Evolutionary conservation across 2,888 invertebrate genomes (phyloP).

Genomic region (Leucania comma): DNA sequence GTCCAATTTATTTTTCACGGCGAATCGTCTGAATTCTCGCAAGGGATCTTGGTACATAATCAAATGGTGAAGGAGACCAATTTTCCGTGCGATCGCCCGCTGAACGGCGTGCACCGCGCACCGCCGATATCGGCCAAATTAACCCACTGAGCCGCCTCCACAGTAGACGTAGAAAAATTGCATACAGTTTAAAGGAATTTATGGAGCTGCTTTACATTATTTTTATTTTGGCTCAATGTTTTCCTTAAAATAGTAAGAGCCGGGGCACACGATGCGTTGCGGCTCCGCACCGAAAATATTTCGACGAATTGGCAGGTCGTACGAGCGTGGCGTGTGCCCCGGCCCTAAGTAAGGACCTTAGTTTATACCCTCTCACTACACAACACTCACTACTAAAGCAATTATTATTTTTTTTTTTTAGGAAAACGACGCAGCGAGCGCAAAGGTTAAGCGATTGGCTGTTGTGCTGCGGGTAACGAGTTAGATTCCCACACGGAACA

Average conservation of each 20-base stretch:
- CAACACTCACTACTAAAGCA: background rate
- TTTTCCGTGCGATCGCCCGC: constrained; percentile 87
- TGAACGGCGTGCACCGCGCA: constrained; percentile 73
- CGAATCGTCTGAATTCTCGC: constrained; percentile 70
- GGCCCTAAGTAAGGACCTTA: too few relatives aligned
- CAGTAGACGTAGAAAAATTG: constrained; percentile 70
- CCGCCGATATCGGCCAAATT: constrained; percentile 84
- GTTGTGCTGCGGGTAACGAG: too few relatives aligned
- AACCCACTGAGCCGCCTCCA: constrained; percentile 76
- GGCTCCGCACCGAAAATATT: too few relatives aligned
- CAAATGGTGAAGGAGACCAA: constrained; percentile 85
- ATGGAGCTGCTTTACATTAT: background rate
- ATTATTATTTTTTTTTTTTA: too few relatives aligned
- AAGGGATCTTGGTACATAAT: constrained; percentile 87
- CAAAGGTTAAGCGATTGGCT: too few relatives aligned
- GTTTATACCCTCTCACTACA: too few relatives aligned
- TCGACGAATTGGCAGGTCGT: too few relatives aligned
- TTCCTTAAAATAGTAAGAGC: too few relatives aligned
- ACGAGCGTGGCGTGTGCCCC: too few relatives aligned
- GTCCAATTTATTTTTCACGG: constrained; percentile 80
- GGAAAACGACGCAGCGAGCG: background rate
- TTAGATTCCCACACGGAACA: too few relatives aligned
- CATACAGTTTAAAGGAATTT: constrained; percentile 19
- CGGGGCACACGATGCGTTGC: too few relatives aligned
- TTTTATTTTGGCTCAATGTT: background rate